Evolutionary conservation across 2,888 invertebrate genomes (phyloP).

Genomic region (Stictocephala bisonia): DNA sequence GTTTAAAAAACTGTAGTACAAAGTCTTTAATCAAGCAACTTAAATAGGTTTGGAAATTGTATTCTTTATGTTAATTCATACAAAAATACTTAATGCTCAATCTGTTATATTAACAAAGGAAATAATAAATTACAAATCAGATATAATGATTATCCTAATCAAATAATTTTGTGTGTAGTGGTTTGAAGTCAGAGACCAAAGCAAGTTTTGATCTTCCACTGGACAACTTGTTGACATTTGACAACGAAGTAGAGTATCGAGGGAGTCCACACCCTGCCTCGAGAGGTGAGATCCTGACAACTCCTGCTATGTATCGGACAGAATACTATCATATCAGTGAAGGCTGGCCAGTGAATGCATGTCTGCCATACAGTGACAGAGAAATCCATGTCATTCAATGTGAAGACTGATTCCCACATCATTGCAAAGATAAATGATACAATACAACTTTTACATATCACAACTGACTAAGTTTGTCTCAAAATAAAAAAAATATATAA

Average conservation of each 20-base stretch:
- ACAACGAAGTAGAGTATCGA: neutral
- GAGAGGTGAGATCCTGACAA: constrained; percentile 49
- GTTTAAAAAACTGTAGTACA: no score
- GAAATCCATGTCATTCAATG: neutral
- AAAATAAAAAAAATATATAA: no score
- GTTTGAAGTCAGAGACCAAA: constrained; percentile 15
- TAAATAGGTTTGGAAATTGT: no score
- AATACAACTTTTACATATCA: no score
- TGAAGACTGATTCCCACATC: no score
- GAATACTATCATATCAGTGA: constrained; percentile 52
- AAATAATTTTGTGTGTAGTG: constrained; percentile 1
- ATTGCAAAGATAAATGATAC: no score
- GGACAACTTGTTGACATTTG: constrained; percentile 8
- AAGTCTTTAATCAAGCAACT: no score
- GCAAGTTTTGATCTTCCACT: constrained; percentile 23
- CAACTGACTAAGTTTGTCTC: no score
- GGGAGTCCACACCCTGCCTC: constrained; percentile 22
- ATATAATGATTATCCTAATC: neutral
- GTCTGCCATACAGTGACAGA: neutral
- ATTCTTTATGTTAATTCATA: no score
- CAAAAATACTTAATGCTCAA: no score
- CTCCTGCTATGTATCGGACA: constrained; percentile 53
- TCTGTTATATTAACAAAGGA: no score
- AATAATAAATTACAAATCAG: neutral
- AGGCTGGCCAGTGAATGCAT: constrained; percentile 48